A percentile compares a stretch with the other conserved stretches of the same genome.
Conservation (phyloP, 2,888 invertebrate species). For the Perizoma affinitatum region DNA sequence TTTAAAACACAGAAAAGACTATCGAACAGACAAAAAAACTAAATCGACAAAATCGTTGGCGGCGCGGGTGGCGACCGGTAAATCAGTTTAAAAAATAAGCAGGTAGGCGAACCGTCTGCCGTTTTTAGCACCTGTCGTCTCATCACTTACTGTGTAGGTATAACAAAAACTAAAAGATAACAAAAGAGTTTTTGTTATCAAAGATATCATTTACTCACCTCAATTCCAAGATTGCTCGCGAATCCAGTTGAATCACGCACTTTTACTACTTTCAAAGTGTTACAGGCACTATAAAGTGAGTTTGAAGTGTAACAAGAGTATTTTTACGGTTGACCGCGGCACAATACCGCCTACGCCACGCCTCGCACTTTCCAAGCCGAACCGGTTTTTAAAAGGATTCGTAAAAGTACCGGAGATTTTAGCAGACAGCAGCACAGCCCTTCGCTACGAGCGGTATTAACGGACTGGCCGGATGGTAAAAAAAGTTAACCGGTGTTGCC, state of each 20-base stretch:
- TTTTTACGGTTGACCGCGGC: constrained; percentile 70
- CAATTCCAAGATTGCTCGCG: constrained; percentile 38
- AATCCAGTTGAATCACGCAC: constrained; percentile 38
- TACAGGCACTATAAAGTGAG: constrained; percentile 43
- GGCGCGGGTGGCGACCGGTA: constrained; percentile 10
- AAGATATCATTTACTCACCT: constrained; percentile 43
- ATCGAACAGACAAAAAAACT: background rate
- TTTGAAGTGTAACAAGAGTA: constrained; percentile 50
- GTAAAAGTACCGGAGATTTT: constrained; percentile 66
- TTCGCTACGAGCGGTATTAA: constrained; percentile 49
- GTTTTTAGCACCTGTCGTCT: constrained; percentile 39
- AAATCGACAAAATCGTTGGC: constrained; percentile 6
- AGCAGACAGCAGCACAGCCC: constrained; percentile 47
- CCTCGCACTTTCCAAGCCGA: constrained; percentile 73
- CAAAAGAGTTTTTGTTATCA: constrained; percentile 45
- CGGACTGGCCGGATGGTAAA: constrained; percentile 57
- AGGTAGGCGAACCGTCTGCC: constrained; percentile 34
- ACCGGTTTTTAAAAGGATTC: constrained; percentile 75
- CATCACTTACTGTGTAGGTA: background rate
- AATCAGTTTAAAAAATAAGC: constrained; percentile 29
- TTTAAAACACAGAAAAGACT: too few species aligned
- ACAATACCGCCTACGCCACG: constrained; percentile 73
- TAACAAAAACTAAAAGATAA: constrained; percentile 39
- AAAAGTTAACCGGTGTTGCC: constrained; percentile 61
- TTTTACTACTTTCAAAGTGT: constrained; percentile 39